Conservation (phyloP, 2,888 invertebrate species). For the Drosophila maculinotata region DNA sequence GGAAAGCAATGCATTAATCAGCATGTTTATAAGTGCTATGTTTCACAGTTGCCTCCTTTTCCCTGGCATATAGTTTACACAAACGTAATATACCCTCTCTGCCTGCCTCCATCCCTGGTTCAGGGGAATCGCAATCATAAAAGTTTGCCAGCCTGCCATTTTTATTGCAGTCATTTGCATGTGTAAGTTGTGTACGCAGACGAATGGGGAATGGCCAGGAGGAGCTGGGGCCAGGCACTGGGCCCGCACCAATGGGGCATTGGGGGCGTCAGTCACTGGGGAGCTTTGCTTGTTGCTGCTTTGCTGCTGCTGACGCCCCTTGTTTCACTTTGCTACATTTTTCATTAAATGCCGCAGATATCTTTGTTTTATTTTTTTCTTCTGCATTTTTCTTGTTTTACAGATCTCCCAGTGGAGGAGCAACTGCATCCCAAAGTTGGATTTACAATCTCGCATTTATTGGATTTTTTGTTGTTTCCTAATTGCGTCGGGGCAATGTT, state of each 20-base stretch:
- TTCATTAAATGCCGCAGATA: slow-evolving; percentile 64
- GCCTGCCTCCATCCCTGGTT: neutral
- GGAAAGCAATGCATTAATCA: no score
- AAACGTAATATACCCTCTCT: slow-evolving; percentile 6
- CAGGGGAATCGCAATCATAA: slow-evolving; percentile 64
- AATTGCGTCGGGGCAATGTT: slow-evolving; percentile 59
- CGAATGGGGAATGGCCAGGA: neutral
- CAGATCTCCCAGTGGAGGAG: slow-evolving; percentile 36
- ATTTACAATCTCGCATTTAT: slow-evolving; percentile 48
- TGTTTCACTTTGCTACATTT: slow-evolving; percentile 55
- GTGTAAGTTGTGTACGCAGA: slow-evolving; percentile 39
- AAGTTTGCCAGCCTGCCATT: slow-evolving; percentile 68
- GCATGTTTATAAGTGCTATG: no score
- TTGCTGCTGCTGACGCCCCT: slow-evolving; percentile 37
- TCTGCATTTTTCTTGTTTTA: slow-evolving; percentile 28
- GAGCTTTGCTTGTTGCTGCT: slow-evolving; percentile 41
- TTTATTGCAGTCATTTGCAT: slow-evolving; percentile 79
- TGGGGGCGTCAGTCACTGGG: slow-evolving; percentile 62
- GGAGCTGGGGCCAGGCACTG: neutral
- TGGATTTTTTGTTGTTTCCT: slow-evolving; percentile 61
- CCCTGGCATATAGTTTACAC: neutral
- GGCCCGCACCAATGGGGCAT: slow-evolving; percentile 32
- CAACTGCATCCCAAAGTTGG: slow-evolving; percentile 25
- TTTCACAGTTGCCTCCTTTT: no score
- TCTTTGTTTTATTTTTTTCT: slow-evolving; percentile 15